Base-by-base conservation (phyloP, 2,888 invertebrate species). In the Tipula lateralis region DNA sequence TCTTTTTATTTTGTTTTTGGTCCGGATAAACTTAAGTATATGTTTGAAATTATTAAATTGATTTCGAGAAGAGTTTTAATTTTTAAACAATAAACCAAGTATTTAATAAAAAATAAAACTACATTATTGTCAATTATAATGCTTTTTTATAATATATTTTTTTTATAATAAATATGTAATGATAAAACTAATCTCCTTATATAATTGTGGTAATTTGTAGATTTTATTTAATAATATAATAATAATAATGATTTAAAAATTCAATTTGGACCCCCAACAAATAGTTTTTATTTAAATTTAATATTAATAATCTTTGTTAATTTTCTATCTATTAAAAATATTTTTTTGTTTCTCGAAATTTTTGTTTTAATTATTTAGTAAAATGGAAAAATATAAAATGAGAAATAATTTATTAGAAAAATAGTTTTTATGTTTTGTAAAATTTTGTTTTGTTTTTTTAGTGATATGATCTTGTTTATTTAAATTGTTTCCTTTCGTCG, bases 91-190 rank as follows among this genome's bases (percentile, higher is more conserved):
- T 66, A 24, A 16, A 16, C 12, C 36, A 36, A 12, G n/a, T 19
- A 16, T 5, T 16, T 16, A 66, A 66, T 24, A 24, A 66, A 66
- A 66, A 66, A 66, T 66, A 66, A 66, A 66, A 66, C 66, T 66
- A 66, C 66, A 66, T 66, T 66, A 66, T 66, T 66, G 66, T 66
- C 66, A 66, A 66, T 24, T 66, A 66, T 66, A 66, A 66, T 66
- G 19, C 66, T 66, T 66, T 66, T 66, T 66, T 24, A 24, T n/a
- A n/a, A n/a, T 24, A 24, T 44, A 44, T 44, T n/a, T 66, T 66
- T 66, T 66, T 66, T 24, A 24, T n/a, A n/a, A n/a, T 24, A 24
- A 16, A 44, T 44, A 44, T 9, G 24, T 66, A 66, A 66, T 66
- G 24, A 66, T 4, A 44, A 66, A 66, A 66, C 19, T 44, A 66